Percentiles rank a stretch among this genome's conserved stretches.
Conservation (phyloP, 2,888 invertebrate genomes). For the Chrysina gloriosa region DNA sequence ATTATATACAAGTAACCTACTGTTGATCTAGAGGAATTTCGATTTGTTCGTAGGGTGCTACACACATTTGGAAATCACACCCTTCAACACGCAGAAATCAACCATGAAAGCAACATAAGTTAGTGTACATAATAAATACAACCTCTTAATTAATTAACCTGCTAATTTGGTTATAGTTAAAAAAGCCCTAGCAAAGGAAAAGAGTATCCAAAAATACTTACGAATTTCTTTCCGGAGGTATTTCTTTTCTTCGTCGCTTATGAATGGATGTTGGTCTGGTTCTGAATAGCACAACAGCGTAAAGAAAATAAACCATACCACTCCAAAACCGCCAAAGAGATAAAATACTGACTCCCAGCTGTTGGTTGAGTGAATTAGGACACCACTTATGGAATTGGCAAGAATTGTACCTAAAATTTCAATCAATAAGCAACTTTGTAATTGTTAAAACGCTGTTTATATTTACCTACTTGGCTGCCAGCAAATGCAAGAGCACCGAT, state of each 20-base stretch:
- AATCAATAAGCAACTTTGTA: neutral
- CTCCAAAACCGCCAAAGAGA: conserved; percentile 78
- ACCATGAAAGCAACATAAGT: too few relatives aligned
- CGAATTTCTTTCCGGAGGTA: conserved; percentile 67
- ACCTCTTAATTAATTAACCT: too few relatives aligned
- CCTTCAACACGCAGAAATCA: too few relatives aligned
- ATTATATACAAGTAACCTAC: too few relatives aligned
- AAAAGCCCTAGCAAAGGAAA: neutral
- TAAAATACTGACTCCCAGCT: conserved; percentile 86
- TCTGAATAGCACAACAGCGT: conserved; percentile 65
- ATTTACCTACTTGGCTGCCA: conserved; percentile 76
- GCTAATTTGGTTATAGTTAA: neutral
- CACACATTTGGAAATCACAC: too few relatives aligned
- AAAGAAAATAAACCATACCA: conserved; percentile 75
- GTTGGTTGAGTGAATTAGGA: conserved; percentile 73
- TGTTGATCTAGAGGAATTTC: too few relatives aligned
- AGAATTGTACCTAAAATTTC: conserved; percentile 67
- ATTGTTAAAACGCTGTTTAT: neutral
- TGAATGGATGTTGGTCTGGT: conserved; percentile 80
- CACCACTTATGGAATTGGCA: conserved; percentile 75
- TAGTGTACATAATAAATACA: too few relatives aligned
- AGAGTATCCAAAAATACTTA: neutral
- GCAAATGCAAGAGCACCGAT: conserved; percentile 85
- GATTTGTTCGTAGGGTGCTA: too few relatives aligned
- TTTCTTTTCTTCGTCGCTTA: conserved; percentile 76